Percentiles rank a stretch among this genome's conserved stretches.
Conservation (phyloP, 2,888 invertebrate genomes). For the Caenorhabditis doughertyi region DNA sequence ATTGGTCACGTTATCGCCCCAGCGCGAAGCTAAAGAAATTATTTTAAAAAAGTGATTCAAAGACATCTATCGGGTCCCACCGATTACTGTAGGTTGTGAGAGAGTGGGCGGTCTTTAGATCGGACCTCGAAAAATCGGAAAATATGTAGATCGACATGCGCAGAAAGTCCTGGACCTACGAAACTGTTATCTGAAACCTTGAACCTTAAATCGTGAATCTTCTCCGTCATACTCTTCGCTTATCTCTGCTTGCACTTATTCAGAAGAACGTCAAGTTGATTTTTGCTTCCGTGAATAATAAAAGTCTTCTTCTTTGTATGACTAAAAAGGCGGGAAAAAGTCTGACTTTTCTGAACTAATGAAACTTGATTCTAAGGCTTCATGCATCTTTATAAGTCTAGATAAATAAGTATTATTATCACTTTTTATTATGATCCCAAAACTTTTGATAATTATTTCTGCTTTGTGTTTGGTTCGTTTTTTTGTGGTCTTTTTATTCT, state of each 20-base stretch:
- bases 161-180: too few relatives aligned
- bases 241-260: too few relatives aligned
- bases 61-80: too few relatives aligned
- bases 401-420: not conserved
- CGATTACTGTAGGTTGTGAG: too few relatives aligned
- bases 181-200: too few relatives aligned
- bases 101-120: too few relatives aligned
- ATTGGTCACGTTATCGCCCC: conserved; percentile 67
- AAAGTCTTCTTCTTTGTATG: conserved; percentile 4
- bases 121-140: too few relatives aligned
- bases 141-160: too few relatives aligned
- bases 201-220: too few relatives aligned
- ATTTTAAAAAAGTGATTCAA: too few relatives aligned
- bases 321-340: conserved; percentile 8
- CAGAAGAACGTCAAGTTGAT: conserved; percentile 13
- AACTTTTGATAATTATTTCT: not conserved
- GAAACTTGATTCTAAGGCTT: conserved; percentile 23
- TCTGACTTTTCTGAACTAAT: conserved; percentile 12
- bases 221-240: too few relatives aligned
- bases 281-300: not conserved
- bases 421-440: conserved; percentile 8
- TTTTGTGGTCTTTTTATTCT: not conserved
- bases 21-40: conserved; percentile 32
- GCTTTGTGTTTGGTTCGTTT: conserved; percentile 6
- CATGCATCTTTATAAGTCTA: conserved; percentile 19